phyloP scores from a whole-genome alignment of 1,140 invertebrate species.

The Trachymyrmex septentrionalis region DNA sequence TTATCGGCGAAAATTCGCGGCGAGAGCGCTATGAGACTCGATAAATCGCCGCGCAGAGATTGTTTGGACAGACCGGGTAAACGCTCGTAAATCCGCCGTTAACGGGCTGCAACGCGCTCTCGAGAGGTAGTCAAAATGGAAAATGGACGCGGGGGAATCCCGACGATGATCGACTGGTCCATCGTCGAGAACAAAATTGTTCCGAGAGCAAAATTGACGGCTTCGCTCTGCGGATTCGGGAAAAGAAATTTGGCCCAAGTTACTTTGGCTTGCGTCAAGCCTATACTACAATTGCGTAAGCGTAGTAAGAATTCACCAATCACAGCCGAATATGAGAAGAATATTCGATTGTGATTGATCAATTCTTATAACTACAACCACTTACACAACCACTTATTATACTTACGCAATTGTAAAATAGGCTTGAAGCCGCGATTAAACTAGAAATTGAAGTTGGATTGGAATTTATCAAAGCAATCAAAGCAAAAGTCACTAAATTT shows the following conservation, averaged over 20 bases:
- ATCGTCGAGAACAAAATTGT: not conserved
- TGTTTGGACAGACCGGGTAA: slow-evolving; percentile 47
- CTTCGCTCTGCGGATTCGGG: not conserved
- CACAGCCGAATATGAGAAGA: too few relatives aligned
- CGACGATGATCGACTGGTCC: slow-evolving; percentile 15
- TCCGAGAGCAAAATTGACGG: not conserved
- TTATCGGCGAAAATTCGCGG: slow-evolving; percentile 17
- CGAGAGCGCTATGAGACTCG: slow-evolving; percentile 6
- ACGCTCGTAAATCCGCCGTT: slow-evolving; percentile 46
- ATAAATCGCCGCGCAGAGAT: slow-evolving; percentile 29
- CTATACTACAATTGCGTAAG: too few relatives aligned
- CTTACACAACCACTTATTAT: too few relatives aligned
- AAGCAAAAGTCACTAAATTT: too few relatives aligned
- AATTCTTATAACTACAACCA: too few relatives aligned
- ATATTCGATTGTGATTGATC: too few relatives aligned
- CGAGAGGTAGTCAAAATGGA: slow-evolving; percentile 24
- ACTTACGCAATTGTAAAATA: too few relatives aligned
- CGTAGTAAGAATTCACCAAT: too few relatives aligned
- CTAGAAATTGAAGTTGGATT: too few relatives aligned
- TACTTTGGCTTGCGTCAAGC: not conserved
- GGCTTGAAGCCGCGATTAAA: too few relatives aligned
- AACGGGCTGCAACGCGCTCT: slow-evolving; percentile 38
- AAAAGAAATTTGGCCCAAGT: not conserved
- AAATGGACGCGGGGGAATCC: not conserved
- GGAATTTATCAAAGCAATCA: too few relatives aligned